Percentiles rank a stretch among this genome's conserved stretches.
These are phyloP conservation scores for Thomomys bottae DNA, from an alignment of 2,113 vertebrate species.

Conservation along the genomic window DNA sequence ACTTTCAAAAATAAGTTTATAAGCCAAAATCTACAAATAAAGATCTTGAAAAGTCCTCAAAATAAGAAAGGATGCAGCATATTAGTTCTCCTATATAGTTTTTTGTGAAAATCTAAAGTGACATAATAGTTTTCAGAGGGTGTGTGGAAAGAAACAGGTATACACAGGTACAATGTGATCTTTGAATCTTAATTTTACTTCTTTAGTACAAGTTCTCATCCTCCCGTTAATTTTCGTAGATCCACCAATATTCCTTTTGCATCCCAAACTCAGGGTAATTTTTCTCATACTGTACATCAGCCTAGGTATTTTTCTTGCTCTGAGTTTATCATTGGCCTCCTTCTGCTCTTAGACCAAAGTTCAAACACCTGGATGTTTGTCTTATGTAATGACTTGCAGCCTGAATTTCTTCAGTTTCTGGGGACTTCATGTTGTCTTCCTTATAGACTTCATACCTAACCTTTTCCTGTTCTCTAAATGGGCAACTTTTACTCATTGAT, in stretches of 20 bases:
- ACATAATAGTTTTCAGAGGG: no score
- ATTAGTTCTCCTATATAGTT: no score
- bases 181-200: neutral
- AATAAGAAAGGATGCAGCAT: no score
- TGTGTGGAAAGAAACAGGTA: no score
- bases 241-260: neutral
- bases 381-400: rapidly evolving
- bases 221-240: neutral
- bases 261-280: neutral
- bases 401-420: neutral
- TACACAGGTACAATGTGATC: no score
- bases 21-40: neutral
- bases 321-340: neutral
- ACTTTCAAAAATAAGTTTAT: neutral
- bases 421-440: neutral
- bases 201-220: neutral
- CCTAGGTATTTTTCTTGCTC: neutral
- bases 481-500: neutral
- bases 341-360: neutral
- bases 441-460: no score
- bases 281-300: neutral
- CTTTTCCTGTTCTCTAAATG: neutral
- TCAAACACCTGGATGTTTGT: neutral
- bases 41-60: neutral
- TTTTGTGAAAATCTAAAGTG: no score